A percentile compares a stretch with the other conserved stretches of the same genome.
phyloP scores from a whole-genome alignment of 1,140 invertebrate species.

The Rhopalosiphum maidis region DNA sequence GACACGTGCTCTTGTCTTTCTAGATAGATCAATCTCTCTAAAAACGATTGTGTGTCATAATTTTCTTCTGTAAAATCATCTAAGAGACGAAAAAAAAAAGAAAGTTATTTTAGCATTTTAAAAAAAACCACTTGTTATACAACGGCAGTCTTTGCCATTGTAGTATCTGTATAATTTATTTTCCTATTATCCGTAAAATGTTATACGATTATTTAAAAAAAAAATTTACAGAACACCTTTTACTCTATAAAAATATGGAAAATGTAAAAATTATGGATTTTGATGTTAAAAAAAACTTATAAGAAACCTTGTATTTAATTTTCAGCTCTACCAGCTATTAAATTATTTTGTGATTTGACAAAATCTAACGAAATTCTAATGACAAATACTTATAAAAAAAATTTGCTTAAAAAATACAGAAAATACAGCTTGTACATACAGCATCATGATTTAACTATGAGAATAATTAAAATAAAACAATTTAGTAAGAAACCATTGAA shows the following conservation, averaged over 20 bases:
- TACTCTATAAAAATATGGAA: background rate
- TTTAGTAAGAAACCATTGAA: background rate
- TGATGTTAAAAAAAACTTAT: too few species aligned
- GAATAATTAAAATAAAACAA: background rate
- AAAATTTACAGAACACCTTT: background rate
- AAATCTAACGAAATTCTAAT: too few species aligned
- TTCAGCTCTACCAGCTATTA: too few species aligned
- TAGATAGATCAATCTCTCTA: constrained; percentile 58
- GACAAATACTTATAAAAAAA: too few species aligned
- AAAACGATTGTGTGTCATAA: constrained; percentile 40
- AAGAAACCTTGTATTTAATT: too few species aligned
- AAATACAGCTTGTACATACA: too few species aligned
- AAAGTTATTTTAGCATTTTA: background rate
- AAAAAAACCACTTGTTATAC: background rate
- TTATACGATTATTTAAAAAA: background rate
- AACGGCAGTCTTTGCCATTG: background rate
- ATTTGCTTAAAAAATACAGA: too few species aligned
- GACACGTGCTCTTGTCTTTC: constrained; percentile 60
- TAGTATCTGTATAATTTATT: background rate
- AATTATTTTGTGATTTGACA: too few species aligned
- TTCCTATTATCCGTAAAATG: background rate
- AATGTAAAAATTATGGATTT: background rate
- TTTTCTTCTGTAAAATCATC: constrained; percentile 24
- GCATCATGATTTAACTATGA: background rate
- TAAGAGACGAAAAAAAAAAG: background rate